Conservation (phyloP, 2,888 invertebrate species). For the Sipha maydis region DNA sequence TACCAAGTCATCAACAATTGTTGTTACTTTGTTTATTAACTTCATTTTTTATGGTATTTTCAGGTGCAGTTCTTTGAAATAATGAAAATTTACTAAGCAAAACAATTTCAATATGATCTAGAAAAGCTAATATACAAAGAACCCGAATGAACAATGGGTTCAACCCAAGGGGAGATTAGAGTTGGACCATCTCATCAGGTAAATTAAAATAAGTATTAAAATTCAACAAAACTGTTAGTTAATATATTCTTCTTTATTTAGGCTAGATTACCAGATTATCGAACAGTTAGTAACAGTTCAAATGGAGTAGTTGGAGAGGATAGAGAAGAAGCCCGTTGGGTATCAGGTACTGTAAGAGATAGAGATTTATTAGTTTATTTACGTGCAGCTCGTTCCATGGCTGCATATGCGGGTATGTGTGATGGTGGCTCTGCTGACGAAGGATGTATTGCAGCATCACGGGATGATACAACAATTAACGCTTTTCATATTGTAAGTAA, state of each 20-base stretch:
- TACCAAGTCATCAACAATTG: background rate
- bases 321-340: slow-evolving; percentile 92
- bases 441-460: slow-evolving; percentile 94
- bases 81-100: background rate
- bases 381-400: slow-evolving; percentile 96
- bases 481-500: slow-evolving; percentile 86
- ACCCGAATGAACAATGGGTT: slow-evolving; percentile 69
- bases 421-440: slow-evolving; percentile 97
- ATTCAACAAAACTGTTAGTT: slow-evolving; percentile 1
- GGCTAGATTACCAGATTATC: slow-evolving; percentile 75
- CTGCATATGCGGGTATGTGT: slow-evolving; percentile 98
- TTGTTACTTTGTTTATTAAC: background rate
- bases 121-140: slow-evolving; percentile 36
- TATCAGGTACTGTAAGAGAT: slow-evolving; percentile 91
- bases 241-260: slow-evolving; percentile 67
- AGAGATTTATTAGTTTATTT: slow-evolving; percentile 97
- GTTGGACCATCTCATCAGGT: slow-evolving; percentile 83
- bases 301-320: slow-evolving; percentile 71
- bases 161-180: slow-evolving; percentile 81
- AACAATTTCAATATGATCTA: slow-evolving; percentile 41
- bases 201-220: slow-evolving; percentile 65
- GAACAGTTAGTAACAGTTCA: slow-evolving; percentile 68
- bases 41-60: background rate
- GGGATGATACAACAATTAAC: slow-evolving; percentile 97
- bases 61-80: slow-evolving; percentile 18